phyloP scores from a whole-genome alignment of 2,888 invertebrate genomes.

The Xiphydria camelus region DNA sequence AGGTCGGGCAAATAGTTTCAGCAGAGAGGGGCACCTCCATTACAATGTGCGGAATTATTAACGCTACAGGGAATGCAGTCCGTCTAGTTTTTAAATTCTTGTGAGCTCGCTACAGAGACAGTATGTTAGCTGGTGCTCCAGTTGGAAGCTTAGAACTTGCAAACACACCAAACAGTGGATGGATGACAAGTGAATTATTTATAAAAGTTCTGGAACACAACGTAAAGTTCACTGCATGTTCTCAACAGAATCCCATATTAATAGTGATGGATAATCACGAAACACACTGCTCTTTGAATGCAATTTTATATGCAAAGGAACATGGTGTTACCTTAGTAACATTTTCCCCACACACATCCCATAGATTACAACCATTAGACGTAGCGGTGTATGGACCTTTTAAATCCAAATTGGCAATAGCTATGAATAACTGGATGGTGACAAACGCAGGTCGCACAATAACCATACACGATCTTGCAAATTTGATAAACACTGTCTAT shows the following conservation, averaged over 20 bases:
- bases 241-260: slow-evolving; percentile 28
- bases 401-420: slow-evolving; percentile 21
- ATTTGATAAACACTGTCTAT: slow-evolving; percentile 25
- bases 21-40: slow-evolving; percentile 46
- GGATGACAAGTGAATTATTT: slow-evolving; percentile 38
- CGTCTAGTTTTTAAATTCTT: slow-evolving; percentile 48
- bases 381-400: too few relatives aligned
- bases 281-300: too few relatives aligned
- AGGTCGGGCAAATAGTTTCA: slow-evolving; percentile 47
- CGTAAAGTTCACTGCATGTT: slow-evolving; percentile 30
- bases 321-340: too few relatives aligned
- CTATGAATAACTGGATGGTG: slow-evolving; percentile 41
- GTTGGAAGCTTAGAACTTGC: slow-evolving; percentile 39
- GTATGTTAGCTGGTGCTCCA: slow-evolving; percentile 41
- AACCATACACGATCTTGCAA: slow-evolving; percentile 40
- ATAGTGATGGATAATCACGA: slow-evolving; percentile 42
- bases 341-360: too few relatives aligned
- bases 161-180: slow-evolving; percentile 33
- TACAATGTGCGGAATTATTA: slow-evolving; percentile 36
- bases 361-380: too few relatives aligned
- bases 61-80: slow-evolving; percentile 40
- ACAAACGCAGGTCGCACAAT: slow-evolving; percentile 39
- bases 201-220: slow-evolving; percentile 34
- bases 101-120: slow-evolving; percentile 35
- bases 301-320: too few relatives aligned